Base-by-base conservation (phyloP, 2,888 invertebrate species). In the Saturnia pavonia region DNA sequence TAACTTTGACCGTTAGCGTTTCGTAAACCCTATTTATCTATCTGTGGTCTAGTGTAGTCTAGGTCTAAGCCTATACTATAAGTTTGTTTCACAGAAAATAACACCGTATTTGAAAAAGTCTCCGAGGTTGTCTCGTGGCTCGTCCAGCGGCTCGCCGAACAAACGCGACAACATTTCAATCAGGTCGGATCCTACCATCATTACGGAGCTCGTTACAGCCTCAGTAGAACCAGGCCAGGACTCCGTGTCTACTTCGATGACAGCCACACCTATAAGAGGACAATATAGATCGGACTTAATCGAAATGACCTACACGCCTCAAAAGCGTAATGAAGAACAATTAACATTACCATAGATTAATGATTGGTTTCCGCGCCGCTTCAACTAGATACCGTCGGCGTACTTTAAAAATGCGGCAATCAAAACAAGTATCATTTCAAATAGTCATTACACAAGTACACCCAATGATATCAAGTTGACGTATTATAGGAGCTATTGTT, bases 181-280 rank as follows among this genome's bases (percentile, higher is more conserved):
- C 34, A 79, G 78, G 54, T 93, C 93, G 0, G 92, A 92, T 63
- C 91, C 92, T 1, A 93, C 93, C 0, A 76, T 80, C 34, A 89
- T 88, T 68, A 91, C 93, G 12, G 92, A 91, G 73, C 78, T 93
- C 71, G 91, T 92, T 51, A 89, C 91, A 0, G 91, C 87, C 0
- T 85, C 91, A 2, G 81, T 90, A 57, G 91, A 90, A 72, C 89
- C 82, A 6, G 89, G 80, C 1, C 85, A 83, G 51, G 88, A 90
- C 73, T 88, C 91, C 12, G 82, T 84, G 0, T 87, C 89, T 1
- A 82, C 87, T 1, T 89, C 92, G 0, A 83, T 85, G 1, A 79
- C 83, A 66, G 79, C 79, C 27, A 88, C 91, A 0, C 92, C 92
- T 0, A 69, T 83, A 4, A 85, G 78, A 67, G 76, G 70, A 27